Conservation (phyloP, 1,140 invertebrate species). For the Sogatella furcifera region DNA sequence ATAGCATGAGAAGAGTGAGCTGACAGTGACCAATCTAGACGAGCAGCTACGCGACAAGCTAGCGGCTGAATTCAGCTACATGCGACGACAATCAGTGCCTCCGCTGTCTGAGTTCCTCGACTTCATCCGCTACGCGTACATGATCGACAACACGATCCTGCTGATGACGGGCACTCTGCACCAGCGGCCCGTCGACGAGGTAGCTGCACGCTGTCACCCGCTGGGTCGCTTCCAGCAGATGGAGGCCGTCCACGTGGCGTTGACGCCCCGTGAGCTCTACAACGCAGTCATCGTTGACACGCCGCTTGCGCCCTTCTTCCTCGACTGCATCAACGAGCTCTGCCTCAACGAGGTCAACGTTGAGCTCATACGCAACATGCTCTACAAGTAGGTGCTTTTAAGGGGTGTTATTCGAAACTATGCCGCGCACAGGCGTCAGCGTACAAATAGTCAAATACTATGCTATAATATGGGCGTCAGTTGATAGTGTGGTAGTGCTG, state of each 20-base stretch:
- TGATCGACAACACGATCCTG: slow-evolving; percentile 99
- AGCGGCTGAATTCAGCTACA: slow-evolving; percentile 95
- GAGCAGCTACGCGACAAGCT: slow-evolving; percentile 96
- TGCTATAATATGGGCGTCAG: too few relatives aligned
- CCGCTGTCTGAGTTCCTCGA: slow-evolving; percentile 95
- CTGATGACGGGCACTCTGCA: slow-evolving; percentile 97
- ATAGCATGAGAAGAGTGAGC: slow-evolving; percentile 93
- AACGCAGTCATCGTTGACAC: slow-evolving; percentile 98
- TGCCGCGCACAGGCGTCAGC: too few relatives aligned
- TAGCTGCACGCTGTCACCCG: slow-evolving; percentile 65
- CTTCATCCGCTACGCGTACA: slow-evolving; percentile 93
- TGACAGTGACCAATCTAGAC: slow-evolving; percentile 94
- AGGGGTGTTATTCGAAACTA: too few relatives aligned
- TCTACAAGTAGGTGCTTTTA: slow-evolving; percentile 90
- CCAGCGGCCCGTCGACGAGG: slow-evolving; percentile 91
- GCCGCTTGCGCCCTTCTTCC: slow-evolving; percentile 95
- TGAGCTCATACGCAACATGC: slow-evolving; percentile 97
- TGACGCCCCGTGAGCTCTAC: slow-evolving; percentile 95
- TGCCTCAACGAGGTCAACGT: slow-evolving; percentile 99
- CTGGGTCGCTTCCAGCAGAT: slow-evolving; percentile 98
- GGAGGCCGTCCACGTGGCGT: slow-evolving; percentile 98
- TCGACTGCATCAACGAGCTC: slow-evolving; percentile 98
- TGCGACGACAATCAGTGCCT: slow-evolving; percentile 94
- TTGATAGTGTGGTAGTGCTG: too few relatives aligned
- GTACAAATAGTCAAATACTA: too few relatives aligned